These are phyloP conservation scores for Calliphora vicina DNA, from an alignment of 1,140 invertebrate species.

Conservation along the genomic window DNA sequence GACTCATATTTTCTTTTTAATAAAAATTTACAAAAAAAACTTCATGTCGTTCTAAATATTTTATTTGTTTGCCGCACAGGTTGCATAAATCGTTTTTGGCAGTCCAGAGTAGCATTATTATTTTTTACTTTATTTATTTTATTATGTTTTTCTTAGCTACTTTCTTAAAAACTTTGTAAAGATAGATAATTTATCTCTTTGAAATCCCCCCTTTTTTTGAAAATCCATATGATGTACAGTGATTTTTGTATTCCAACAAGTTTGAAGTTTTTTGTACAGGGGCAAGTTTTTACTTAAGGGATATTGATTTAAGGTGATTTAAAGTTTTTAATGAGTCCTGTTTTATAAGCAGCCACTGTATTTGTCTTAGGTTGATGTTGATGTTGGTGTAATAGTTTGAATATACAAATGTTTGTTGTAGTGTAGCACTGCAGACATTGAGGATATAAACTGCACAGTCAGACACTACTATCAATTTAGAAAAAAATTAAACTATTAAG, in stretches of 20 bases:
- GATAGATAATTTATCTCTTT: neutral
- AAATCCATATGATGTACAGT: neutral
- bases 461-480: neutral
- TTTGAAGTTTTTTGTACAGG: neutral
- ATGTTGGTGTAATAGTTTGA: neutral
- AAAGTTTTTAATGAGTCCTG: neutral
- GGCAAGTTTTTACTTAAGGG: neutral
- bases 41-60: neutral
- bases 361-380: neutral
- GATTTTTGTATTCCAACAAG: neutral
- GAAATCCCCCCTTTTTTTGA: neutral
- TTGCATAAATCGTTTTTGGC: slow-evolving; percentile 12
- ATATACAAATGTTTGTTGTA: neutral
- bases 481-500: neutral
- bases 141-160: neutral
- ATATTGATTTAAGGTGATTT: neutral
- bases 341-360: neutral
- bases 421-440: neutral
- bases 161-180: neutral
- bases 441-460: neutral
- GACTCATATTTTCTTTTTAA: neutral
- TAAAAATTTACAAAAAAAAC: neutral
- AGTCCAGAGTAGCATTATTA: slow-evolving; percentile 13
- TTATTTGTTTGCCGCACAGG: neutral
- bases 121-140: neutral